A percentile compares a stretch with the other conserved stretches of the same genome.
Conservation (phyloP, 2,113 vertebrate species). For the Aphyosemion australe region DNA sequence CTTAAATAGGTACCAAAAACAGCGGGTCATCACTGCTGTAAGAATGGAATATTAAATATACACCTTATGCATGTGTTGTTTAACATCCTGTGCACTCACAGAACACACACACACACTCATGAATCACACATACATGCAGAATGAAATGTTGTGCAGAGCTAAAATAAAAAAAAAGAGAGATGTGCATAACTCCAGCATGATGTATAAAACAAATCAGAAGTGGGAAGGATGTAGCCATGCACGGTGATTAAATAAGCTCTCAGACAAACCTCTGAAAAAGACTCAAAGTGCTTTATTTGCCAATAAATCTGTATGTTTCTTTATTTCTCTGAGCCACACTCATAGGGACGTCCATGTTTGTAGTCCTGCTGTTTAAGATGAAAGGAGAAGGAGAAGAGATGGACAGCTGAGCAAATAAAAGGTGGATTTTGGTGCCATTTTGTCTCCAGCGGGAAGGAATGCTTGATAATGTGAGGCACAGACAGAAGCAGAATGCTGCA, state of each 20-base stretch:
- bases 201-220: conserved; percentile 36
- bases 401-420: conserved; percentile 28
- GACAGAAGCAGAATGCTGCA: conserved; percentile 24
- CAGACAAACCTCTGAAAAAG: too few species aligned
- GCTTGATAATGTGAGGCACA: conserved; percentile 44
- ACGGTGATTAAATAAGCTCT: conserved; percentile 38
- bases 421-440: conserved; percentile 44
- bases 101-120: conserved; percentile 46
- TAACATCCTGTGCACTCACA: conserved; percentile 61
- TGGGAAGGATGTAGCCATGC: conserved; percentile 20
- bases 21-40: conserved; percentile 53
- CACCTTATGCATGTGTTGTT: conserved; percentile 17
- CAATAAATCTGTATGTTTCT: conserved; percentile 13
- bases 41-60: conserved; percentile 60
- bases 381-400: conserved; percentile 13
- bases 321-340: conserved; percentile 35
- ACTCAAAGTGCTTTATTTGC: conserved; percentile 58
- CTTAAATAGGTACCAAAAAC: conserved; percentile 67
- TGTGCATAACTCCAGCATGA: conserved; percentile 53
- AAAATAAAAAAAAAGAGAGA: conserved; percentile 29
- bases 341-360: conserved; percentile 21
- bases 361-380: conserved; percentile 20
- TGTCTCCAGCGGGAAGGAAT: conserved; percentile 31
- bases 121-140: conserved; percentile 65
- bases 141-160: conserved; percentile 55